These are phyloP conservation scores for Lineus longissimus DNA, from an alignment of 1,140 invertebrate genomes.

Conservation along the genomic window DNA sequence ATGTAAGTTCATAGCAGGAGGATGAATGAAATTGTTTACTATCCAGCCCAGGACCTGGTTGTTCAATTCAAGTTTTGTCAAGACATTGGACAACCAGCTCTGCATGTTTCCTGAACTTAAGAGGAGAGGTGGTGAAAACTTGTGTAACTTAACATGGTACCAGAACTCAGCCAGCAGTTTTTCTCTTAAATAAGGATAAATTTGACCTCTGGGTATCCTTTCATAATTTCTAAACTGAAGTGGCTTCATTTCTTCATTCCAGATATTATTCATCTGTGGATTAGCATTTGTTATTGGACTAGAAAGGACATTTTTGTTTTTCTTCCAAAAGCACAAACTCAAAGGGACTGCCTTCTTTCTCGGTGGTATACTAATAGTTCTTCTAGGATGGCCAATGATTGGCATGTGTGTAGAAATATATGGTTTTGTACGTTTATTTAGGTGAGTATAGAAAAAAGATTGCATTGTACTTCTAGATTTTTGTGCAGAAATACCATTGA, in stretches of 20 bases:
- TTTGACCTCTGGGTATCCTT: too few relatives aligned
- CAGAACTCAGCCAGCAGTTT: too few relatives aligned
- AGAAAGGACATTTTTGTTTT: slow-evolving; percentile 92
- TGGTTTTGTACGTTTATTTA: slow-evolving; percentile 64
- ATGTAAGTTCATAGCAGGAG: slow-evolving; percentile 87
- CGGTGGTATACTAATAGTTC: slow-evolving; percentile 87
- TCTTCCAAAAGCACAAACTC: slow-evolving; percentile 96
- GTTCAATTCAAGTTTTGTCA: too few relatives aligned
- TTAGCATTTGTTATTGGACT: slow-evolving; percentile 94
- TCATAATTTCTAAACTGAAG: too few relatives aligned
- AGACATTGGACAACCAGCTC: too few relatives aligned
- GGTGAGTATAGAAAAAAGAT: slow-evolving; percentile 52
- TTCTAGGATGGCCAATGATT: slow-evolving; percentile 93
- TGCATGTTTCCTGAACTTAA: too few relatives aligned
- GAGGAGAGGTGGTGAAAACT: too few relatives aligned
- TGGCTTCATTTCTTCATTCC: slow-evolving; percentile 47
- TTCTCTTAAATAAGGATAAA: too few relatives aligned
- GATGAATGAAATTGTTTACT: slow-evolving; percentile 4
- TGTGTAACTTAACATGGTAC: too few relatives aligned
- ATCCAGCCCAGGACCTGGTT: too few relatives aligned
- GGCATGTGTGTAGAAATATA: slow-evolving; percentile 93
- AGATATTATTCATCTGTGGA: slow-evolving; percentile 93
- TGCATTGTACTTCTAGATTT: not conserved
- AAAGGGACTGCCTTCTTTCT: slow-evolving; percentile 90
- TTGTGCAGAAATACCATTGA: not conserved